phyloP scores from a whole-genome alignment of 1,140 invertebrate genomes.

The Coptotermes formosanus region DNA sequence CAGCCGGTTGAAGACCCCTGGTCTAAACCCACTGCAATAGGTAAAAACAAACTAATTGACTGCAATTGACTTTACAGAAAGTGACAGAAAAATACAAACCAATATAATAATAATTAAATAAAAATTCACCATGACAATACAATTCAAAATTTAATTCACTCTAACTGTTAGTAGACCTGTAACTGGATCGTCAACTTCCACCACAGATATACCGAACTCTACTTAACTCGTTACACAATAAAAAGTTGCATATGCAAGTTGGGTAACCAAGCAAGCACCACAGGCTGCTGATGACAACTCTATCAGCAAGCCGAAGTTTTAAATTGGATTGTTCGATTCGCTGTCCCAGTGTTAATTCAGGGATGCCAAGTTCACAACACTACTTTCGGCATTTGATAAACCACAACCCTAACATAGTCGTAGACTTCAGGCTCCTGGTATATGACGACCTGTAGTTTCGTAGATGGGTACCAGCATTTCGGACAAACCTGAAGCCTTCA shows the following conservation, averaged over 20 bases:
- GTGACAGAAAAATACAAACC: background rate
- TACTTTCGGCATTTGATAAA: too few relatives aligned
- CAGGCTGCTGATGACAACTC: background rate
- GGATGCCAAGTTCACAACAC: background rate
- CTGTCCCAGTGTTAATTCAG: background rate
- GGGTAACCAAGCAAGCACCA: background rate
- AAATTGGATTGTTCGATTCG: conserved; percentile 9
- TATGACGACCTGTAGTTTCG: too few relatives aligned
- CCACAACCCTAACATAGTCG: too few relatives aligned
- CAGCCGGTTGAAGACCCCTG: too few relatives aligned
- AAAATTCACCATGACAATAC: background rate
- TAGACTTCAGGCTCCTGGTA: too few relatives aligned
- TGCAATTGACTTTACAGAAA: too few relatives aligned
- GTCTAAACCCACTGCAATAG: too few relatives aligned
- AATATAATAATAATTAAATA: background rate
- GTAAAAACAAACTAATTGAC: too few relatives aligned
- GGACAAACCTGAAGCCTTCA: too few relatives aligned
- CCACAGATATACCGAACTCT: background rate
- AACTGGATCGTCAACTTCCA: background rate
- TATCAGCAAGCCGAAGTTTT: conserved; percentile 4
- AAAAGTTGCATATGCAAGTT: background rate
- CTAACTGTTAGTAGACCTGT: background rate
- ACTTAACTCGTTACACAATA: background rate
- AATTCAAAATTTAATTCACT: background rate
- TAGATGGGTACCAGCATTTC: too few relatives aligned